Evolutionary conservation across 2,113 vertebrate species (phyloP).

Genomic region (Psophia crepitans): DNA sequence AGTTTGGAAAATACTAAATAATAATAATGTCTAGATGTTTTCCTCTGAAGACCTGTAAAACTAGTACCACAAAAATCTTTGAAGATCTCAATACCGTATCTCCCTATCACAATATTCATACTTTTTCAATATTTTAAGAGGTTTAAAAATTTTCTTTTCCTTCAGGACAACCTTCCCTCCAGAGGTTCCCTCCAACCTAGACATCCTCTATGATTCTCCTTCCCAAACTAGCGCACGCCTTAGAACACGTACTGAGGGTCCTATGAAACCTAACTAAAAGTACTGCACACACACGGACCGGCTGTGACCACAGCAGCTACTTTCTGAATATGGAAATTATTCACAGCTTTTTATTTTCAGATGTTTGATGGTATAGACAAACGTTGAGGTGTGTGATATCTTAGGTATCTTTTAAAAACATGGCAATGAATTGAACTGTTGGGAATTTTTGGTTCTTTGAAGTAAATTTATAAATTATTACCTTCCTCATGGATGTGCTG

Average conservation of each 20-base stretch:
- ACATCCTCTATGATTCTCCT: not conserved
- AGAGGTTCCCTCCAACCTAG: not conserved
- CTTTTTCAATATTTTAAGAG: not conserved
- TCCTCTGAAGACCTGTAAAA: not conserved
- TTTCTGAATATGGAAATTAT: not conserved
- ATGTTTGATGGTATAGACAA: not conserved
- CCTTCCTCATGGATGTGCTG: constrained; percentile 87
- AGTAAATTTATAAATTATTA: constrained; percentile 26
- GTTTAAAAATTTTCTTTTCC: not conserved
- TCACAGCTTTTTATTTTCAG: not conserved
- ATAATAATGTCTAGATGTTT: not conserved
- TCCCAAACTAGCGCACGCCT: not conserved
- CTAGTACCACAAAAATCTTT: not conserved
- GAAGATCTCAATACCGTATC: not conserved
- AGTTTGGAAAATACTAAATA: not conserved
- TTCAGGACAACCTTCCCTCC: not conserved
- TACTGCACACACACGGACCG: not conserved
- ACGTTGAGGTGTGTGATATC: not conserved
- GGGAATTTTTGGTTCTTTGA: not conserved
- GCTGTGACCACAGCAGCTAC: not conserved
- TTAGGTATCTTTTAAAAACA: not conserved
- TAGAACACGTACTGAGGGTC: not conserved
- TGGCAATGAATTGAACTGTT: not conserved
- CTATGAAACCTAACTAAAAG: not conserved
- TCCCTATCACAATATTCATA: not conserved